Evolutionary conservation across 2,888 invertebrate genomes (phyloP).

Genomic region (Altica lythri): DNA sequence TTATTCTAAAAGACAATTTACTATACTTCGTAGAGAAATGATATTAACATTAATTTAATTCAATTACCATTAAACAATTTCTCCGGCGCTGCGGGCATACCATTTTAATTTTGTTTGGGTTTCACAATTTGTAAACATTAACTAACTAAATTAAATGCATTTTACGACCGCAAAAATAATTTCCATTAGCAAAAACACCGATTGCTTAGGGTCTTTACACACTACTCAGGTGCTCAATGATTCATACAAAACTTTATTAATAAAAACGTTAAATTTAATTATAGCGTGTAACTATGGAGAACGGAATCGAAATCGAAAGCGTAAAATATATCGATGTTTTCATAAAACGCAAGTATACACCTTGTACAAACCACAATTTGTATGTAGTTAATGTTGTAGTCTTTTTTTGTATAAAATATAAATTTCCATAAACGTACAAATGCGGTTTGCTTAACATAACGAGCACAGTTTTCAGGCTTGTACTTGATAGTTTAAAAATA

Average conservation of each 20-base stretch:
- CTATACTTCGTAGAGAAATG: too few relatives aligned
- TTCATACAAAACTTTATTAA: neutral
- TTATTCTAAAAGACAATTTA: too few relatives aligned
- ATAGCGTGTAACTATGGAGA: conserved; percentile 12
- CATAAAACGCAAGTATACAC: neutral
- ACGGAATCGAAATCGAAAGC: conserved; percentile 9
- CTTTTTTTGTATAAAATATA: too few relatives aligned
- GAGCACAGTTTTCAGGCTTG: too few relatives aligned
- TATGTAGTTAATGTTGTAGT: too few relatives aligned
- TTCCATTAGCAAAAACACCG: conserved; percentile 4
- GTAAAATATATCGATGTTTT: neutral
- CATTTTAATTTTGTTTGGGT: too few relatives aligned
- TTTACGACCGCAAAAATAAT: conserved; percentile 4
- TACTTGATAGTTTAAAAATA: neutral
- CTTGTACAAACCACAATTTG: neutral
- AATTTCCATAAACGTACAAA: neutral
- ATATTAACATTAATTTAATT: too few relatives aligned
- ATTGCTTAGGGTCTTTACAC: conserved; percentile 3
- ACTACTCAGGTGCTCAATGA: conserved; percentile 5
- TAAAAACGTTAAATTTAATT: conserved; percentile 8
- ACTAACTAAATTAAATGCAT: too few relatives aligned
- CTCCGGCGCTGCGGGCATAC: too few relatives aligned
- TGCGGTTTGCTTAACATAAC: too few relatives aligned
- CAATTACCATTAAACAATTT: too few relatives aligned
- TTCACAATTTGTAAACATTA: too few relatives aligned